Base-by-base conservation (phyloP, 2,797 vertebrate species). In the Sebastes itinus region DNA sequence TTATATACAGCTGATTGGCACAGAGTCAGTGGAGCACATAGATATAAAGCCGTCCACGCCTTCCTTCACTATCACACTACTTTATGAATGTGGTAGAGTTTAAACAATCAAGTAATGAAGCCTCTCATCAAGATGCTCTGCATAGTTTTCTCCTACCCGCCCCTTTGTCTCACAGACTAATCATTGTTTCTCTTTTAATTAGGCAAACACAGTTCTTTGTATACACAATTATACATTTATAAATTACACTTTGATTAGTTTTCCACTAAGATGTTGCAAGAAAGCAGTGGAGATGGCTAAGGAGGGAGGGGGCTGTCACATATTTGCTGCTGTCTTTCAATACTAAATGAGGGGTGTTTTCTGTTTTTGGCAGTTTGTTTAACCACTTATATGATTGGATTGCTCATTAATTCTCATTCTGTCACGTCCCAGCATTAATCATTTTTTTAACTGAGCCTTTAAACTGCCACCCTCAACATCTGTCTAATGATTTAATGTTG, bases 321-420 rank as follows among this genome's bases (percentile, higher is more conserved):
- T 91, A 87, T 72, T 90, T 89, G 65, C 74, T 82, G 83, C 85
- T 80, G 79, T 85, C 87, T 87, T 87, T 89, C 77, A 88, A 59
- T 80, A 79, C 28, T 78, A 75, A 89, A 82, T 77, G 72, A 86
- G 55, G 83, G 83, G 83, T 87, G 83, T 90, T 92, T 83, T 89
- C 87, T 55, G 77, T 85, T 74, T 85, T 81, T 87, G 88, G 91
- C 59, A 74, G 85, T 84, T 87, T 84, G 75, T 87, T 80, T 66
- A 89, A 91, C 84, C 89, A 66, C 90, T 90, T 88, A 74, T 92
- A 92, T 92, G 90, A 93, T 78, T 85, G 87, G 92, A 88, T 90
- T 72, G 84, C 86, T 91, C 85, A 89, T 92, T 92, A 89, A 87
- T 89, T 86, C 68, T 79, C 55, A 59, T 81, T 75, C 79, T 89